Evolutionary conservation across 30 jellyfish, hydroid and myxozoan species (phyloP), one percentile per base, ranked within the genome.

Genomic region (Nemopilema nomurai): DNA sequence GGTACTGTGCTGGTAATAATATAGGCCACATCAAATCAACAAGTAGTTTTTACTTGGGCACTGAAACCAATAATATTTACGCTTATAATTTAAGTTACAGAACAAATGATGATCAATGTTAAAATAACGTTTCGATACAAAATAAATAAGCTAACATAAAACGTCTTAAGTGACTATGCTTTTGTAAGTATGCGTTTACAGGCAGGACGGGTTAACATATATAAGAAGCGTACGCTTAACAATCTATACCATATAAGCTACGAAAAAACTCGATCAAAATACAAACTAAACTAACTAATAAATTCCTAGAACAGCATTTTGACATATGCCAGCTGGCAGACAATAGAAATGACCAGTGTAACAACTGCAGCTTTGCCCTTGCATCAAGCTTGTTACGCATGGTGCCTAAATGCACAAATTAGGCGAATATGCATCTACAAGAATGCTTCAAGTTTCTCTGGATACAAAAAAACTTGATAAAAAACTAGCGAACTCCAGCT

Each of bases 111-210:
- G 20, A 73, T 32, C 69, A 41, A 73, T 51, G 69, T 17, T 66
- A 74, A 74, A 33, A 79, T 28, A 49, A 79, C 16, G 81, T 49
- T 64, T 8, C 81, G 49, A 41, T 79, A 79, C 66, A 79, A 79
- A 79, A 79, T 79, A 79, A 79, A 79, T 79, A 79, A 49, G 81
- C 41, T 24, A 49, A 30, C 62, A 78, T 78, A 52, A 67, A 79
- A 41, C 57, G 57, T 3, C 13, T 41, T 41, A 3, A 41, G 57
- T 41, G 57, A 41, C 57, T 41, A 41, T 41, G 57, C 13, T 3
- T 6, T 41, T 41, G 57, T 3, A 41, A 41, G 57, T 41, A 41
- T 41, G 57, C 57, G 57, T 41, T 41, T 41, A 41, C 6, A 41
- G 57, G 57, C 57, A 41, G 9, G 13, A 41, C 6, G 13, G 57